A percentile compares a stretch with the other conserved stretches of the same genome.
phyloP scores from a whole-genome alignment of 1,140 invertebrate genomes.

The Asbolus verrucosus region DNA sequence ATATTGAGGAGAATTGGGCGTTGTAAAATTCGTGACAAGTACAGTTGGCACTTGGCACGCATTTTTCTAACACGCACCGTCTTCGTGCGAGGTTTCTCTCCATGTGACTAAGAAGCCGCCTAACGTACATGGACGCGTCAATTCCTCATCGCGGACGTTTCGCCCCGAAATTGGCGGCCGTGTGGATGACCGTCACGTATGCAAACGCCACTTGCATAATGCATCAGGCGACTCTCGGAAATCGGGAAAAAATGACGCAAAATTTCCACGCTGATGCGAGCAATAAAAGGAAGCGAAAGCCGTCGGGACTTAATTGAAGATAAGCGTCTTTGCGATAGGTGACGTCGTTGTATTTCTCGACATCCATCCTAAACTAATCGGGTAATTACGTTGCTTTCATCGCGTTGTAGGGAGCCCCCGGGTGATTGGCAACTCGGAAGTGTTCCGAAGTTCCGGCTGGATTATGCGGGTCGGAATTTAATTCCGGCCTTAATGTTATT shows the following conservation, averaged over 20 bases:
- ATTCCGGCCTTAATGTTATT: conserved; percentile 46
- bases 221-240: too few species aligned
- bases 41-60: conserved; percentile 35
- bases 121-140: background rate
- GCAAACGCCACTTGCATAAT: too few species aligned
- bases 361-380: conserved; percentile 25
- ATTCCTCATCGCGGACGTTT: background rate
- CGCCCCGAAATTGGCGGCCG: background rate
- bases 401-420: background rate
- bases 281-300: too few species aligned
- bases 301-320: background rate
- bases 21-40: conserved; percentile 42
- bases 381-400: conserved; percentile 34
- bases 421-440: conserved; percentile 45
- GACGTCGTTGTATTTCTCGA: background rate
- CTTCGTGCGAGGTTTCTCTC: background rate
- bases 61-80: conserved; percentile 29
- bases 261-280: too few species aligned
- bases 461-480: conserved; percentile 47
- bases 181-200: background rate
- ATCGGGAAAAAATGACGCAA: too few species aligned
- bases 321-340: background rate
- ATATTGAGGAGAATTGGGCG: conserved; percentile 20
- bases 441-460: conserved; percentile 43
- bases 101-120: too few species aligned